These are phyloP conservation scores for Pantala flavescens DNA, from an alignment of 1,140 invertebrate genomes.

Conservation along the genomic window DNA sequence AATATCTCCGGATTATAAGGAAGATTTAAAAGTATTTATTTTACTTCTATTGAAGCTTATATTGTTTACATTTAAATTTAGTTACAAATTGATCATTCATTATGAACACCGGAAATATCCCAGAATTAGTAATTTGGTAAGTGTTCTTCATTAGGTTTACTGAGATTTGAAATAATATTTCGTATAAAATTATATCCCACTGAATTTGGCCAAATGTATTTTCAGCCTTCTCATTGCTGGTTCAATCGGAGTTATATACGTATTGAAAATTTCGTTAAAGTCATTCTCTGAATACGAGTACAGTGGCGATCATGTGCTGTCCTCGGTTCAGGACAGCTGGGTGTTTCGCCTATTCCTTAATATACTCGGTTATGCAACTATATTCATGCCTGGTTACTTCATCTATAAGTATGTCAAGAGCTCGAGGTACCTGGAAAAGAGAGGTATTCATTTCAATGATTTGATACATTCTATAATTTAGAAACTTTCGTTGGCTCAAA, in stretches of 20 bases:
- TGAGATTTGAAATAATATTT: background rate
- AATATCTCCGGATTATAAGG: too few species aligned
- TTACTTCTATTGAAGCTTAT: too few species aligned
- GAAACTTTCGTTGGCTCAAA: too few species aligned
- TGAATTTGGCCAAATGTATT: constrained; percentile 17
- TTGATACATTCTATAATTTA: constrained; percentile 16
- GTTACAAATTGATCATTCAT: too few species aligned
- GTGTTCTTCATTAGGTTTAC: background rate
- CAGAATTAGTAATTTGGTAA: background rate
- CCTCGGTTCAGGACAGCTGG: constrained; percentile 51
- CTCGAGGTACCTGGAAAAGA: constrained; percentile 69
- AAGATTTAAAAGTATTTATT: too few species aligned
- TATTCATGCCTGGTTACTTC: constrained; percentile 76
- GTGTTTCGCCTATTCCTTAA: constrained; percentile 65
- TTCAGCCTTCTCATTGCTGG: constrained; percentile 39
- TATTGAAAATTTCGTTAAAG: background rate
- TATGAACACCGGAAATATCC: background rate
- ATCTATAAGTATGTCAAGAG: constrained; percentile 73
- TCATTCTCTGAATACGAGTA: background rate
- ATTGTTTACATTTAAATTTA: too few species aligned
- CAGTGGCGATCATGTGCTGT: background rate
- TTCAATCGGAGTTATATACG: constrained; percentile 40
- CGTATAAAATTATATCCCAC: background rate
- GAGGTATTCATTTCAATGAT: constrained; percentile 44
- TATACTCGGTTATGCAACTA: constrained; percentile 76